A percentile compares a stretch with the other conserved stretches of the same genome.
Evolutionary conservation across 2,888 invertebrate species (phyloP).

Genomic region (Mesorhabditis spiculigera): DNA sequence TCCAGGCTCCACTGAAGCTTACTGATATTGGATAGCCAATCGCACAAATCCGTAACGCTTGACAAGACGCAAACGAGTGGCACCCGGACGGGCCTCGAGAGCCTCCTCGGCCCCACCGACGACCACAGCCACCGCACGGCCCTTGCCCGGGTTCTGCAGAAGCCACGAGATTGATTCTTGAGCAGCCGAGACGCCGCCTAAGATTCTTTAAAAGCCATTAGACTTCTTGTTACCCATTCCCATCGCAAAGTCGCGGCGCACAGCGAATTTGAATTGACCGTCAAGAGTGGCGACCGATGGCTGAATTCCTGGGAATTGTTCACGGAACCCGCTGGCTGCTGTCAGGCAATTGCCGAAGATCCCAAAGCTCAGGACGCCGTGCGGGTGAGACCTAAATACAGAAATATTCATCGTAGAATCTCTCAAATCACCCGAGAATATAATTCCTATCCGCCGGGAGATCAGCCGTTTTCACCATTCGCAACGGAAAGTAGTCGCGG

Average conservation of each 20-base stretch:
- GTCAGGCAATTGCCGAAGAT: slow-evolving; percentile 77
- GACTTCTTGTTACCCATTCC: slow-evolving; percentile 63
- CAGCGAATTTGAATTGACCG: slow-evolving; percentile 73
- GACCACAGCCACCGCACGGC: slow-evolving; percentile 6
- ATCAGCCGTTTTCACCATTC: slow-evolving; percentile 77
- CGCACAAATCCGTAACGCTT: slow-evolving; percentile 45
- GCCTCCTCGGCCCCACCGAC: slow-evolving; percentile 48
- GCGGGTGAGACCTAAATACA: slow-evolving; percentile 81
- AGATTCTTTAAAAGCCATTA: slow-evolving; percentile 8
- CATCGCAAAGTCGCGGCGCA: slow-evolving; percentile 71
- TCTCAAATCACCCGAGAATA: slow-evolving; percentile 31
- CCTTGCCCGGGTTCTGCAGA: slow-evolving; percentile 40
- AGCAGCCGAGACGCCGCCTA: slow-evolving; percentile 34
- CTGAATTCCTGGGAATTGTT: slow-evolving; percentile 60
- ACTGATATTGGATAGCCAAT: slow-evolving; percentile 53
- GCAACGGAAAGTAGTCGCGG: slow-evolving; percentile 80
- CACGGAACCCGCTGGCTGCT: slow-evolving; percentile 64
- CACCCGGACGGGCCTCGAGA: slow-evolving; percentile 45
- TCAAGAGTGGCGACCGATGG: slow-evolving; percentile 69
- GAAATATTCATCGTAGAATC: neutral
- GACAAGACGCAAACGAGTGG: slow-evolving; percentile 34
- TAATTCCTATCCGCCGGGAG: slow-evolving; percentile 67
- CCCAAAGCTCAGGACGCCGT: slow-evolving; percentile 81
- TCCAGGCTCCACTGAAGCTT: neutral
- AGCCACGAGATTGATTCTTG: slow-evolving; percentile 43